Base-by-base conservation (phyloP, 2,797 vertebrate genomes). In the Rhinoraja longicauda region DNA sequence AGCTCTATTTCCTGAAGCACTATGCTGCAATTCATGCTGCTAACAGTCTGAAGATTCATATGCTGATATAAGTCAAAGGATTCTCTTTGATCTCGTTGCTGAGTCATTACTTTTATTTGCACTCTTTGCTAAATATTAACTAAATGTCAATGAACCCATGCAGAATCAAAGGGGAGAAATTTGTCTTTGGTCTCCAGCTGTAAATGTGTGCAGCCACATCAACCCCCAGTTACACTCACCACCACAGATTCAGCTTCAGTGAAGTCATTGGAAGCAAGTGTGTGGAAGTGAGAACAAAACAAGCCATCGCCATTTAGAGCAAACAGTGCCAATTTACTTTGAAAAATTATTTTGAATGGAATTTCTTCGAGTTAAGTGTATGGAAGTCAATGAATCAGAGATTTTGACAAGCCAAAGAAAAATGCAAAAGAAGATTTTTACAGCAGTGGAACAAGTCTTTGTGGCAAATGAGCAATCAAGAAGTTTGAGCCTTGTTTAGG, bases 11-110 rank as follows among this genome's bases (percentile, higher is more conserved):
- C 84, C 84, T 67, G 26, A 62, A 67, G n/a, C 84, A 36, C 84
- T 36, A 36, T 88, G 84, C 32, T 67, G 59, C 59, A 67, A 32
- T 88, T 88, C 84, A 88, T 64, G 62, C 59, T 67, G 19, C 59
- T 88, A 67, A 21, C 32, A 36, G 62, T 67, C 64, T 15, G 0
- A 32, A 88, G 84, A 88, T 88, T 88, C 84, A 88, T 67, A 19
- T 88, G 84, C 21, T 88, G 84, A 88, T 88, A n/a, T 59, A 88
- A 88, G 84, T 88, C 84, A 88, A 88, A 21, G n/a, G 24, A n/a
- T 36, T 7, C 84, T 9, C 59, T 88, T 88, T 88, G 81, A 36
- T 64, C 84, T 15, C 21, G 36, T 67, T 67, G 67, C 84, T 67
- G 84, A 67, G 53, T 62, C 17, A 62, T 36, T 6, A 88, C 15